These are phyloP conservation scores for Neopipo cinnamomea DNA, from an alignment of 2,113 vertebrate species.

Conservation along the genomic window DNA sequence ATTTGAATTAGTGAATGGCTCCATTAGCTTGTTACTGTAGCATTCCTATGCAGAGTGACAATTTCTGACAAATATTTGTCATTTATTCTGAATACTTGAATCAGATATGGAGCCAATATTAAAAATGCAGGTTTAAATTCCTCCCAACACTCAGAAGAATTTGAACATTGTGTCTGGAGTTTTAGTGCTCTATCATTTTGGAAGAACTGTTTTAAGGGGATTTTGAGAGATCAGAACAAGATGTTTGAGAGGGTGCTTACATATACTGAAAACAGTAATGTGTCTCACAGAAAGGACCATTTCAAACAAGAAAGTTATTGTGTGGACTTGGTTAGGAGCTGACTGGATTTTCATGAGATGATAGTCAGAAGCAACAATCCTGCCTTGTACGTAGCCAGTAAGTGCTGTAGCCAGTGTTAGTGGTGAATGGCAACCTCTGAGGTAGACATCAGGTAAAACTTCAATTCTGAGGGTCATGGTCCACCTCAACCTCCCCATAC, in stretches of 20 bases:
- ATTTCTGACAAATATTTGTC: neutral
- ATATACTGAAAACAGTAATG: rapidly evolving
- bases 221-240: neutral
- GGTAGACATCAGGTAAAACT: neutral
- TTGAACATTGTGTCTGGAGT: neutral
- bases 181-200: neutral
- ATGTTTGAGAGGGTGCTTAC: neutral
- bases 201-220: neutral
- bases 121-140: neutral
- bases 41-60: neutral
- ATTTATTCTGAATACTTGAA: neutral
- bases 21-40: neutral
- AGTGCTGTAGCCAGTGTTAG: neutral
- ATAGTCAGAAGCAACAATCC: neutral
- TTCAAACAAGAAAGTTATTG: neutral
- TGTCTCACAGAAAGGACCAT: neutral
- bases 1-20: neutral
- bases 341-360: neutral
- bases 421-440: neutral
- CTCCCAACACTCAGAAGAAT: neutral
- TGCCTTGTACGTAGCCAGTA: neutral
- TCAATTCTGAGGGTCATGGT: neutral
- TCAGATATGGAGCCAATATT: neutral
- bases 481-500: neutral
- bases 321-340: neutral